phyloP scores from a whole-genome alignment of 2,797 vertebrate species.

The Agapornis canus region DNA sequence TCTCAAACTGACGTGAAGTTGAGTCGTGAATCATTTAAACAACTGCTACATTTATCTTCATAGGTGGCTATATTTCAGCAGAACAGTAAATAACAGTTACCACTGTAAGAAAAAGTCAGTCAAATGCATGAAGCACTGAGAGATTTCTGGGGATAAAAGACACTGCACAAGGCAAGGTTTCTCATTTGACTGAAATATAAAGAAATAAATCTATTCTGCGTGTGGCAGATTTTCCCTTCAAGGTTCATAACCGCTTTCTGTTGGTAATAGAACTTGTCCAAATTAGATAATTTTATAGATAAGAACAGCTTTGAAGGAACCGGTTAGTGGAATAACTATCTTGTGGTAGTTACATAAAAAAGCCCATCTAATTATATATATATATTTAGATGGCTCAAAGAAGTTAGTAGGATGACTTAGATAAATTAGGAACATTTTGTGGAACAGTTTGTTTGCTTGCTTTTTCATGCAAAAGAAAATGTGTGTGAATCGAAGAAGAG shows the following conservation, averaged over 20 bases:
- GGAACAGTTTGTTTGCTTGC: slow-evolving; percentile 55
- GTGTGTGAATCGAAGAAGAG: neutral
- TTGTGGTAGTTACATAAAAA: slow-evolving; percentile 54
- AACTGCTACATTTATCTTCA: slow-evolving; percentile 24
- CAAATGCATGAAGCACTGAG: neutral
- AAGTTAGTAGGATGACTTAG: slow-evolving; percentile 40
- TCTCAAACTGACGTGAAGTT: neutral
- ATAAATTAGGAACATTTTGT: slow-evolving; percentile 43
- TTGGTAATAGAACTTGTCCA: neutral
- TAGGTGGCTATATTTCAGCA: slow-evolving; percentile 14
- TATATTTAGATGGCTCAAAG: slow-evolving; percentile 30
- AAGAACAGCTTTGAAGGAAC: slow-evolving; percentile 34
- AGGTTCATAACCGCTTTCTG: neutral
- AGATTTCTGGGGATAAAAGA: neutral
- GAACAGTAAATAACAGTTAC: slow-evolving; percentile 38
- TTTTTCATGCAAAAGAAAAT: neutral
- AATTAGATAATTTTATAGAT: slow-evolving; percentile 35
- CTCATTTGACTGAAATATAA: neutral
- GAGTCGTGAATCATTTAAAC: neutral
- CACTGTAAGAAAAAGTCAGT: neutral
- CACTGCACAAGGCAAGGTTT: neutral
- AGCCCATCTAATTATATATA: slow-evolving; percentile 40
- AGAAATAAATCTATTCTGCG: neutral
- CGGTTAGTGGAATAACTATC: neutral
- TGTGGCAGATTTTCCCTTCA: neutral